Percentiles rank a stretch among this genome's conserved stretches.
phyloP scores from a whole-genome alignment of 2,797 vertebrate species.

The Sternotherus odoratus region DNA sequence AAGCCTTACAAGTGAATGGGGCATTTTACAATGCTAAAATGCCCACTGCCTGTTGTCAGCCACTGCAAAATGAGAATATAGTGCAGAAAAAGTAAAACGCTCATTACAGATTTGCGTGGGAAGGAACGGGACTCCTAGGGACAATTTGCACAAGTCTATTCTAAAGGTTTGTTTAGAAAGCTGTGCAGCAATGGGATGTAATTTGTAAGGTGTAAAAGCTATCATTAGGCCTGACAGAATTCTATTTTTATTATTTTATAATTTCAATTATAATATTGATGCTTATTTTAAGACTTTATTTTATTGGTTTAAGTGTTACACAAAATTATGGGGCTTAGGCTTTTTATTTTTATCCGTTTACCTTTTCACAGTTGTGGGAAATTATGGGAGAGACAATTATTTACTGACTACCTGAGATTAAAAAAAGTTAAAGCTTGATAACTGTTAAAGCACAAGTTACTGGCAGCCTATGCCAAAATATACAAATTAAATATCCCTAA shows the following conservation, averaged over 20 bases:
- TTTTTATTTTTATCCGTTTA: background rate
- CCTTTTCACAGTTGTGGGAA: background rate
- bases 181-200: background rate
- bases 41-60: background rate
- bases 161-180: background rate
- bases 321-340: background rate
- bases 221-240: background rate
- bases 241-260: background rate
- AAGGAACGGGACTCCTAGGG: background rate
- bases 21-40: background rate
- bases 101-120: background rate
- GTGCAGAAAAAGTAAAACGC: background rate
- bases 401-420: background rate
- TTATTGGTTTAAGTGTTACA: background rate
- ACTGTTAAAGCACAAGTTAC: background rate
- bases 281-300: background rate
- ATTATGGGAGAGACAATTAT: background rate
- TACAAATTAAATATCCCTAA: background rate
- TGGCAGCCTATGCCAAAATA: background rate
- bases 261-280: background rate
- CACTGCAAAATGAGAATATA: background rate
- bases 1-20: background rate
- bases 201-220: background rate
- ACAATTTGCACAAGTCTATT: background rate
- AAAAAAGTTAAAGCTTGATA: background rate